phyloP scores from a whole-genome alignment of 1,140 invertebrate genomes.

The Antheraea mylitta region DNA sequence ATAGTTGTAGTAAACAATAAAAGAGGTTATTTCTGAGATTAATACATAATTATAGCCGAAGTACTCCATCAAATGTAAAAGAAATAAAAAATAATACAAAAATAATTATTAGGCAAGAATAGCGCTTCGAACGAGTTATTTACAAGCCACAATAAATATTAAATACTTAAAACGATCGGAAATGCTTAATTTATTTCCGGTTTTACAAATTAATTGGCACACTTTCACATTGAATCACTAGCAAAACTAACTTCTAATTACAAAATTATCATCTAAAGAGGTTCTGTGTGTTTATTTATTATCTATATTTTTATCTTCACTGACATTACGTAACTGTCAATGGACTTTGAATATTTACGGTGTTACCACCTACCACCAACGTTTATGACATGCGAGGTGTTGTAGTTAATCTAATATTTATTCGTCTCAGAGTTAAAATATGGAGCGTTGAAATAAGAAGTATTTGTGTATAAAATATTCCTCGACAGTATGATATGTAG shows the following conservation, averaged over 20 bases:
- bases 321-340: neutral
- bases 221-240: slow-evolving; percentile 75
- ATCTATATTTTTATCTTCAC: slow-evolving; percentile 1
- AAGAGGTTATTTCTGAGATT: neutral
- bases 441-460: no score
- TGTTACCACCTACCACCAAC: no score
- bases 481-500: no score
- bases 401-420: no score
- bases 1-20: neutral
- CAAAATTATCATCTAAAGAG: slow-evolving; percentile 59
- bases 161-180: slow-evolving; percentile 42
- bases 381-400: no score
- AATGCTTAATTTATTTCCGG: slow-evolving; percentile 30
- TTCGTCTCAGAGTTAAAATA: no score
- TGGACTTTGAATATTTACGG: neutral
- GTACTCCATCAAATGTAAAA: neutral
- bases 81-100: slow-evolving; percentile 13
- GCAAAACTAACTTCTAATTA: slow-evolving; percentile 66
- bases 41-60: neutral
- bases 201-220: slow-evolving; percentile 71
- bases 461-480: no score
- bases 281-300: slow-evolving; percentile 28
- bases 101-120: slow-evolving; percentile 35
- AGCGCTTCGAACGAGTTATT: slow-evolving; percentile 33
- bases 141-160: slow-evolving; percentile 50